Conservation (phyloP, 2,113 vertebrate species). For the Diadophis punctatus region DNA sequence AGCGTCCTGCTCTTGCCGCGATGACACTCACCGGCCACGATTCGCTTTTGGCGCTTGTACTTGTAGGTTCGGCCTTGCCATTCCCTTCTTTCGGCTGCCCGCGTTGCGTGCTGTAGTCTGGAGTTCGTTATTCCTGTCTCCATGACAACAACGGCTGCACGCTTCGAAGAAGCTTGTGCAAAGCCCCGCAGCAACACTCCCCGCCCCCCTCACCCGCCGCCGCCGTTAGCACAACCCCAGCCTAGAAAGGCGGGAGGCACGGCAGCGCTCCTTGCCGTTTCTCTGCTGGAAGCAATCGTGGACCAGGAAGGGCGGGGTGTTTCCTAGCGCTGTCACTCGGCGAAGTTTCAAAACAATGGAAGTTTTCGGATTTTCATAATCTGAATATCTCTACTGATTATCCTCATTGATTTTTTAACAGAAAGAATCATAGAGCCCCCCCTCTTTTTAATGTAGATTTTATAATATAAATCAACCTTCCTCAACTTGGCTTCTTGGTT, state of each 20-base stretch:
- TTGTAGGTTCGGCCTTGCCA: fast-evolving
- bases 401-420: neutral
- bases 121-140: slow-evolving; percentile 23
- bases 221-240: neutral
- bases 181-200: neutral
- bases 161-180: neutral
- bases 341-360: neutral
- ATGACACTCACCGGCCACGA: slow-evolving; percentile 11
- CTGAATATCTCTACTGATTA: neutral
- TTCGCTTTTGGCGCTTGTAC: neutral
- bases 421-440: neutral
- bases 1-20: neutral
- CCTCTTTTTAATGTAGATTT: neutral
- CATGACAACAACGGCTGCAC: slow-evolving; percentile 10
- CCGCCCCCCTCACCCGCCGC: neutral
- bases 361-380: neutral
- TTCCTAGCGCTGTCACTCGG: neutral
- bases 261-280: neutral
- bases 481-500: neutral
- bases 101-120: neutral
- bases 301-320: neutral
- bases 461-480: neutral
- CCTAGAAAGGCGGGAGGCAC: neutral
- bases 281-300: neutral
- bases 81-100: neutral